These are phyloP conservation scores for Marmota monax DNA, from an alignment of 2,113 vertebrate genomes.

Conservation along the genomic window DNA sequence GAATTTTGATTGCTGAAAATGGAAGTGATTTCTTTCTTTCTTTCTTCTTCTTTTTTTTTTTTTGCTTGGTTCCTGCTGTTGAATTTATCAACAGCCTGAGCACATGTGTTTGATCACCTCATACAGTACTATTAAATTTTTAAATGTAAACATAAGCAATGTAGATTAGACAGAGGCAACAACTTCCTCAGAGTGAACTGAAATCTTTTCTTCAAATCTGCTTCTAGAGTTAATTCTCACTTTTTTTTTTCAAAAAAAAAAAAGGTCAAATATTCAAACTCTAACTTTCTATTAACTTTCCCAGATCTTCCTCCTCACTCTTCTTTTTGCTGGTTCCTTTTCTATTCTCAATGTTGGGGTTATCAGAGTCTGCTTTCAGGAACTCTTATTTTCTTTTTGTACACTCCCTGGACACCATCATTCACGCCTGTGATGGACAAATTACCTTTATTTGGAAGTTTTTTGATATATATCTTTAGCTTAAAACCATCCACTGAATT, in stretches of 20 bases:
- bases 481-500: not conserved
- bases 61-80: not conserved
- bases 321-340: not conserved
- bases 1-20: not conserved
- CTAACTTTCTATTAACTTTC: not conserved
- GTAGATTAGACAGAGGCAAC: not conserved
- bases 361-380: not conserved
- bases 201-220: not conserved
- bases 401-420: too few species aligned
- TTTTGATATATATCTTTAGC: not conserved
- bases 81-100: not conserved
- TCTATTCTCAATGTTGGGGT: not conserved
- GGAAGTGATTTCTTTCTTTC: not conserved
- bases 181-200: not conserved
- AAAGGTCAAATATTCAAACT: not conserved
- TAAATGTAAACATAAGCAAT: not conserved
- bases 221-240: not conserved
- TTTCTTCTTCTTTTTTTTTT: not conserved
- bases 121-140: not conserved
- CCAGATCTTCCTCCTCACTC: not conserved
- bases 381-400: not conserved
- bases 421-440: not conserved
- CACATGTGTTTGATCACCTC: not conserved
- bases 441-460: not conserved
- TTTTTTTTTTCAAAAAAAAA: not conserved